Percentiles rank a stretch among this genome's conserved stretches.
Conservation (phyloP, 2,888 invertebrate species). For the Hyalella azteca region DNA sequence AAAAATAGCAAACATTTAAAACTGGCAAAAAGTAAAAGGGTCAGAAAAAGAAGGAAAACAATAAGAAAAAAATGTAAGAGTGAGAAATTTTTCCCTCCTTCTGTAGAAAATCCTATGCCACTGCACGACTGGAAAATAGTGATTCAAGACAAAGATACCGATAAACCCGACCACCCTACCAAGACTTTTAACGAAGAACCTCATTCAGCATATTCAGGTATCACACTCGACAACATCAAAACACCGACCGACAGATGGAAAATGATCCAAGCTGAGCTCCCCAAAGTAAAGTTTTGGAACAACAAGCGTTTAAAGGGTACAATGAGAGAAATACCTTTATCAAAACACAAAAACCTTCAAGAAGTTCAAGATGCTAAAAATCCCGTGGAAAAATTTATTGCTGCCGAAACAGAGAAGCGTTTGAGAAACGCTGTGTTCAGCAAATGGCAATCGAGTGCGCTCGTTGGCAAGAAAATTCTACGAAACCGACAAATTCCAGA, state of each 20-base stretch:
- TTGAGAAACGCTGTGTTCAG: background rate
- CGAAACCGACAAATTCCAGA: background rate
- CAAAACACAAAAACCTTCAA: background rate
- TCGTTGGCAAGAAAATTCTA: background rate
- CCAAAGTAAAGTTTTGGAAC: slow-evolving; percentile 11
- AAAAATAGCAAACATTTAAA: background rate
- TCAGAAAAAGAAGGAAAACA: slow-evolving; percentile 9
- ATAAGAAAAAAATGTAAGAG: background rate
- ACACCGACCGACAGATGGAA: slow-evolving; percentile 34
- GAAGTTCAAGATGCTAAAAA: background rate
- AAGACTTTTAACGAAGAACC: background rate
- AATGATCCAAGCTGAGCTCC: slow-evolving; percentile 21
- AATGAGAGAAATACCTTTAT: background rate
- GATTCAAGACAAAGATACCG: background rate
- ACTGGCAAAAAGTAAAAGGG: background rate
- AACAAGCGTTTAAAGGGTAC: background rate
- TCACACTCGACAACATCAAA: background rate
- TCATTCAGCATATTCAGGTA: background rate
- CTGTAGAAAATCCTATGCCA: background rate
- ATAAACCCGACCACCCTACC: background rate
- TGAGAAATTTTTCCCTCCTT: background rate
- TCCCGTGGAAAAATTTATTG: slow-evolving; percentile 2
- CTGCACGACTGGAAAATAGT: slow-evolving; percentile 16
- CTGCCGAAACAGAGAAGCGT: slow-evolving; percentile 19
- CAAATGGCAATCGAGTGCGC: slow-evolving; percentile 24